Base-by-base conservation (phyloP, 2,113 vertebrate species). In the Cyrtonyx montezumae region DNA sequence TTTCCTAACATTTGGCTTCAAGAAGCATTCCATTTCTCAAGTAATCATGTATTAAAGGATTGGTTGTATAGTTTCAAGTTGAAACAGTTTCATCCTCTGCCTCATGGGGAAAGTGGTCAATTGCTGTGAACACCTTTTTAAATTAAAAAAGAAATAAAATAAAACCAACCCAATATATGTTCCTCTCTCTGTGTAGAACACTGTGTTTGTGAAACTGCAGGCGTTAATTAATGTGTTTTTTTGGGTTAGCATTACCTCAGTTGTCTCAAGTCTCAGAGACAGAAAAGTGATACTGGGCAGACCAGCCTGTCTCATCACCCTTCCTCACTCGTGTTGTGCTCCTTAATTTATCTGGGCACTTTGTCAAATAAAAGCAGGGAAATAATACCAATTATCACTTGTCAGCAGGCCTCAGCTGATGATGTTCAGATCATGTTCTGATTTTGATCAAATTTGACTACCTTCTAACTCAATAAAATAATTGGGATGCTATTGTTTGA, bases 1-100 rank as follows among this genome's bases (percentile, higher is more conserved):
- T 42, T 93, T 61, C 51, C 46, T 88, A 77, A 42, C 23, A 34
- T 92, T 79, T 90, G 83, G 19, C 81, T 91, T 51, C 55, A 87
- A 71, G 40, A 7, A 28, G 20, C n/a, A 94, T 61, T 97, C 96
- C 6, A 80, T 48, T 94, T 89, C 96, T 94, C 77, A 88, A 82
- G 25, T 76, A 75, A 63, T 92, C 4, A 3, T 85, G 59, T 89
- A 62, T 95, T 94, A 77, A 75, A 77, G 14, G 32, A 17, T 78
- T 90, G 56, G 69, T 87, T 88, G 87, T 91, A 70, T 94, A 89
- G 62, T 95, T 95, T 68, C 15, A 34, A 43, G 20, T 77, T 94
- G 91, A 84, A 88, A 23, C 40, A 91, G 93, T 92, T 90, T 40
- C 51, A 0, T 69, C 48, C 78, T 92, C 43, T 92, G 51, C 87